These are phyloP conservation scores for Esox lucius DNA, from an alignment of 2,797 vertebrate species.

Conservation along the genomic window DNA sequence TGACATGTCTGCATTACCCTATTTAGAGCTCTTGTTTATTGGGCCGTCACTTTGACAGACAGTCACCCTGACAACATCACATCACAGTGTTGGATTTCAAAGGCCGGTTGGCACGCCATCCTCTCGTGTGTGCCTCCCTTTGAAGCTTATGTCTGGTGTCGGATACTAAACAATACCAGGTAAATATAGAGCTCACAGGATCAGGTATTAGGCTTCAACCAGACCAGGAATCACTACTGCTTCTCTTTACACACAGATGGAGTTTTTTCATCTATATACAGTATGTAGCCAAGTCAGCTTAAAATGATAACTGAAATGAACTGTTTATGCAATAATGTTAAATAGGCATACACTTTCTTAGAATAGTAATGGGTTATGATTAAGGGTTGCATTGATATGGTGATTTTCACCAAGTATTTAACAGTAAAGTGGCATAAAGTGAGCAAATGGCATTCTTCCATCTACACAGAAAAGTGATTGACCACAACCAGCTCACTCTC, in stretches of 20 bases:
- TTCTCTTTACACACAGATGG: background rate
- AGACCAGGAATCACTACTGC: slow-evolving; percentile 5
- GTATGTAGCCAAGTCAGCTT: background rate
- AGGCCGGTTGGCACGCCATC: slow-evolving; percentile 53
- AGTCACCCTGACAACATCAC: slow-evolving; percentile 66
- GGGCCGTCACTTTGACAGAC: slow-evolving; percentile 56
- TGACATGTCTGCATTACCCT: slow-evolving; percentile 28
- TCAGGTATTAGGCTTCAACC: slow-evolving; percentile 44
- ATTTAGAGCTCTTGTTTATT: slow-evolving; percentile 61
- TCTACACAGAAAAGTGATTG: slow-evolving; percentile 1
- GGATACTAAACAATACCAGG: slow-evolving; percentile 62
- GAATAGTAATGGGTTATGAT: background rate
- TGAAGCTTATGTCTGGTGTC: slow-evolving; percentile 56
- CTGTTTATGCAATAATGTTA: too few relatives aligned
- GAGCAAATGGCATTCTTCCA: slow-evolving; percentile 44
- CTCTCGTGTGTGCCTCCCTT: slow-evolving; percentile 60
- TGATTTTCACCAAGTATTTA: background rate
- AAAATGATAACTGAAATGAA: too few relatives aligned
- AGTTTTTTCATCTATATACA: background rate
- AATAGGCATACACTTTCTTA: too few relatives aligned
- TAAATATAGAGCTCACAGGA: slow-evolving; percentile 63
- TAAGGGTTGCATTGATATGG: background rate
- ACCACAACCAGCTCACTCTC: background rate
- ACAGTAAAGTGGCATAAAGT: too few relatives aligned
- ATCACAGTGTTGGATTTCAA: slow-evolving; percentile 75